Percentiles rank a stretch among this genome's conserved stretches.
Evolutionary conservation across 1,140 invertebrate genomes (phyloP).

Genomic region (Centruroides sculpturatus): DNA sequence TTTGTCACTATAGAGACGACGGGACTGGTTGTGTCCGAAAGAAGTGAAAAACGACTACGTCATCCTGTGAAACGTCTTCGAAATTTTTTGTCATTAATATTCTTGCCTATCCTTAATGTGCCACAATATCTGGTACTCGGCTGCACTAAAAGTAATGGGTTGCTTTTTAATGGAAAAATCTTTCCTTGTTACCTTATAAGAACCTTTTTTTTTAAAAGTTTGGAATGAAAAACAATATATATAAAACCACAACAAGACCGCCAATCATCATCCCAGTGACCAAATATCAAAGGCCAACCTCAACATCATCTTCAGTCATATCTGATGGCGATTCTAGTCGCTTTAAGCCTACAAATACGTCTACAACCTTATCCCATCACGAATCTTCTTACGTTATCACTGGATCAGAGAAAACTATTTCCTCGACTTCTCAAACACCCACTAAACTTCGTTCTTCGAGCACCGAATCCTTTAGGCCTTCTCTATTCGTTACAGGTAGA

Average conservation of each 20-base stretch:
- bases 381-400: background rate
- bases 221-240: no score
- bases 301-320: background rate
- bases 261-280: constrained; percentile 14
- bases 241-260: constrained; percentile 11
- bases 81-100: no score
- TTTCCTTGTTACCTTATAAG: background rate
- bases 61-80: no score
- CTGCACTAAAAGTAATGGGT: no score
- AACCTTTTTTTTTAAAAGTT: background rate
- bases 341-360: constrained; percentile 16
- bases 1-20: no score
- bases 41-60: no score
- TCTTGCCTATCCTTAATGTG: no score
- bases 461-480: constrained; percentile 21
- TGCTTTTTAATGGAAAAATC: no score
- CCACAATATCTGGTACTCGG: no score
- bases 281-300: background rate
- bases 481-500: constrained; percentile 18
- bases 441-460: constrained; percentile 10
- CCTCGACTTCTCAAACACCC: background rate
- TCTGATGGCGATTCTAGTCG: no score
- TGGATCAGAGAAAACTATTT: background rate
- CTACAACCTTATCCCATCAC: constrained; percentile 4
- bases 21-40: no score